Conservation (phyloP, 2,888 invertebrate species). For the Cephus pygmeus region DNA sequence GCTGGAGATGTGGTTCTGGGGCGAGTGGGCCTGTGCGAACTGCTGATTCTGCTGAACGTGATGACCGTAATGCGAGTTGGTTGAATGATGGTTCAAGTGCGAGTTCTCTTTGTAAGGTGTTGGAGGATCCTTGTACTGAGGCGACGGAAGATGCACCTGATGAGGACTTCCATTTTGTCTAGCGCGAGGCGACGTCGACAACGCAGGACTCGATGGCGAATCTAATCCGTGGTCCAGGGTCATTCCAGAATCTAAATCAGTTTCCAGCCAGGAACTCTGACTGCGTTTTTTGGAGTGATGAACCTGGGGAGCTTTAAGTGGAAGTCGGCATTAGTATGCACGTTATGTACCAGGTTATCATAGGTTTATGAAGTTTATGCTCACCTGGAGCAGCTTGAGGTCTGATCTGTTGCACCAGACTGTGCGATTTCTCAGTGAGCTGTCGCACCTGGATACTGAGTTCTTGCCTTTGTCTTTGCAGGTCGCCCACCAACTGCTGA, state of each 20-base stretch:
- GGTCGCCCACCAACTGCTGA: constrained; percentile 85
- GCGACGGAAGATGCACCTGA: constrained; percentile 30
- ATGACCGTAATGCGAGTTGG: constrained; percentile 27
- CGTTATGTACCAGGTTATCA: not conserved
- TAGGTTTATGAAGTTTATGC: not conserved
- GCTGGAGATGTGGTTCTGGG: constrained; percentile 51
- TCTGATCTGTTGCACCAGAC: constrained; percentile 73
- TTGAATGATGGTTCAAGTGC: constrained; percentile 34
- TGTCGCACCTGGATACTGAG: constrained; percentile 87
- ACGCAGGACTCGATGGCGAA: constrained; percentile 54
- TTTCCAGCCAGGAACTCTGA: constrained; percentile 86
- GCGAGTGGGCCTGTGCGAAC: constrained; percentile 28
- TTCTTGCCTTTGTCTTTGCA: constrained; percentile 87
- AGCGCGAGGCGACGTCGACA: constrained; percentile 40
- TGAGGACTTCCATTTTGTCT: constrained; percentile 44
- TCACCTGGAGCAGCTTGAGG: constrained; percentile 48
- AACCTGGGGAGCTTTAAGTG: constrained; percentile 44
- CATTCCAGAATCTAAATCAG: constrained; percentile 86
- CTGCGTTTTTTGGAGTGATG: constrained; percentile 70
- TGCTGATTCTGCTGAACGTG: constrained; percentile 31
- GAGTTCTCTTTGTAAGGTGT: constrained; percentile 38
- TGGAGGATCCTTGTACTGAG: constrained; percentile 25
- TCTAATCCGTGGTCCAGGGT: constrained; percentile 78
- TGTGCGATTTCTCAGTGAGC: constrained; percentile 84
- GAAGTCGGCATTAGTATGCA: not conserved